These are phyloP conservation scores for Xiphophorus hellerii DNA, from an alignment of 2,113 vertebrate genomes.

Conservation along the genomic window DNA sequence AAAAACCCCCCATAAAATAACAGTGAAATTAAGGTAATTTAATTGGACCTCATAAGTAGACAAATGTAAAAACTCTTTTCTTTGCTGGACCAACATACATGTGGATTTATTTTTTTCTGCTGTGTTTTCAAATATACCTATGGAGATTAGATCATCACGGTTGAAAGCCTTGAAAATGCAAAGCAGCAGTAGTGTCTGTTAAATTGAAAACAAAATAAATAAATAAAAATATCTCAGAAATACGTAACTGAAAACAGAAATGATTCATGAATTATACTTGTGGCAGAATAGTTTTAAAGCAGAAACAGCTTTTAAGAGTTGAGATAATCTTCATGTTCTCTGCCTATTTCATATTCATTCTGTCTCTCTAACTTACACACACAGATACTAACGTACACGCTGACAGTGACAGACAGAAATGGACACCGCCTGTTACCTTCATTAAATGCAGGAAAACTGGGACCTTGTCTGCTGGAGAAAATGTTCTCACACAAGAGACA, in stretches of 20 bases:
- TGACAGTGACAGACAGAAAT: neutral
- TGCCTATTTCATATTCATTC: too few species aligned
- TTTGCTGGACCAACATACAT: too few species aligned
- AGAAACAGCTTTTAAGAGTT: too few species aligned
- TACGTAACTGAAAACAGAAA: neutral
- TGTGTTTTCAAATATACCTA: neutral
- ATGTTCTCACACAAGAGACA: neutral
- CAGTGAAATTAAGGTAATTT: too few species aligned
- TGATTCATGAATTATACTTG: neutral
- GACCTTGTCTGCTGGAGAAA: neutral
- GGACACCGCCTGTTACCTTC: conserved; percentile 7
- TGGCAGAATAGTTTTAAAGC: neutral
- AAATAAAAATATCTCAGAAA: neutral
- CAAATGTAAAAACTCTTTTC: neutral
- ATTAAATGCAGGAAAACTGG: neutral
- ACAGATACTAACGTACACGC: neutral
- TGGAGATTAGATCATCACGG: neutral
- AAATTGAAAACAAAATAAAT: neutral
- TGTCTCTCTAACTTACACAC: neutral
- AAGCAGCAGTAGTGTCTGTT: neutral
- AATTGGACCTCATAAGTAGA: too few species aligned
- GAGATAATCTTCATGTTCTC: too few species aligned
- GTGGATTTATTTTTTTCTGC: neutral
- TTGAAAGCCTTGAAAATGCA: neutral
- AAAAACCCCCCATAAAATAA: too few species aligned